Evolutionary conservation across 2,888 invertebrate genomes (phyloP), one percentile per base, ranked within the genome.

Genomic region (Taphrorychus bicolor): DNA sequence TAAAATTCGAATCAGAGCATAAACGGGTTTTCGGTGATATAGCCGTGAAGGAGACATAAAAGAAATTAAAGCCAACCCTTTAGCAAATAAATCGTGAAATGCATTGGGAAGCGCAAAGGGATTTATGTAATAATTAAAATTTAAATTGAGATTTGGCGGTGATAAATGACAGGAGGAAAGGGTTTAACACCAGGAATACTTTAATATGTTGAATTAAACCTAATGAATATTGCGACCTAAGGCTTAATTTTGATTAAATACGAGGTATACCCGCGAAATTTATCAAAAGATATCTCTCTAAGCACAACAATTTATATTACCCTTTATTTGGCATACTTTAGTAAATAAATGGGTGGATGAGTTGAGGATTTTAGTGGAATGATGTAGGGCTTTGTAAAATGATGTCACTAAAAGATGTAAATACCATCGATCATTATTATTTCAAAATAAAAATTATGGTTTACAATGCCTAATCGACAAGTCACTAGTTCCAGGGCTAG

Each of bases 61-160:
- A 69, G 69, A 69, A 69, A 69, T 69, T 69, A 69, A 69, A 69
- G 65, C 53, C 69, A 69, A 69, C 65, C 69, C 69, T 69, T 69
- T 65, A 45, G 40, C 69, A 65, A 69, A 69, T 69, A 69, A 69
- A 69, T 69, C 69, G 69, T 58, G 48, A 69, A 69, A 65, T 69
- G 69, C 69, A 69, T 69, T 53, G 51, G 69, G 53, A 58, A 69
- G 61, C 65, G 69, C 52, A 58, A 61, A 60, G 69, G 65, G 70
- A 70, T 66, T 66, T 70, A 66, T 66, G 70, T 66, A 72, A 73
- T 73, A 73, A 73, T 74, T 73, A 73, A 73, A 74, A 71, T 70
- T 69, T 71, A 73, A 72, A 72, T 72, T 66, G 72, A 70, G 71
- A 72, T 73, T 73, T 60, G 69, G 19, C 66, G 51, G 66, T 70